These are phyloP conservation scores for Leucosticte australis DNA, from an alignment of 2,113 vertebrate genomes.

Conservation along the genomic window DNA sequence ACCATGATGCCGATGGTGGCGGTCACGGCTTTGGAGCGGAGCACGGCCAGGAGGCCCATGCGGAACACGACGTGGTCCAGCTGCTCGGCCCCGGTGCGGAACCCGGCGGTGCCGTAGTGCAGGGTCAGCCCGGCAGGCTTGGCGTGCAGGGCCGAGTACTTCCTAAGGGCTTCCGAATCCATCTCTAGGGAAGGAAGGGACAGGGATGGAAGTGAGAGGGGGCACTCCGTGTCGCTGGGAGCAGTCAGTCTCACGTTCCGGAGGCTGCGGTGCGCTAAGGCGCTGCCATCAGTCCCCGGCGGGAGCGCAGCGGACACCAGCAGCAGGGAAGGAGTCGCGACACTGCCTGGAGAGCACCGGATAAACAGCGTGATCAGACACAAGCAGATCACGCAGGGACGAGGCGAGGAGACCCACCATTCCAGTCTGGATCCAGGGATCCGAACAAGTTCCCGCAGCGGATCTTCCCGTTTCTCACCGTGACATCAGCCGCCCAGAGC, in stretches of 20 bases:
- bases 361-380: fast-evolving
- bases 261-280: not conserved
- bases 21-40: conserved; percentile 83
- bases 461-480: not conserved
- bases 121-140: conserved; percentile 81
- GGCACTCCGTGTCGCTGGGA: too few species aligned
- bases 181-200: conserved; percentile 36
- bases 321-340: fast-evolving
- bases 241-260: too few species aligned
- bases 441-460: fast-evolving
- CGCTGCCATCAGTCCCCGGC: fast-evolving
- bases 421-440: not conserved
- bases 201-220: not conserved
- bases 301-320: fast-evolving
- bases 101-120: conserved; percentile 94
- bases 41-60: conserved; percentile 88
- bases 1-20: conserved; percentile 92
- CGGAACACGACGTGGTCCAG: conserved; percentile 94
- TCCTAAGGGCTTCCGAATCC: conserved; percentile 73
- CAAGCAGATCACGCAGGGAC: fast-evolving
- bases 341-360: fast-evolving
- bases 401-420: not conserved
- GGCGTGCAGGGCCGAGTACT: conserved; percentile 73
- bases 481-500: fast-evolving
- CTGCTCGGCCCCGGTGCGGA: conserved; percentile 79